A percentile compares a stretch with the other conserved stretches of the same genome.
These are phyloP conservation scores for Aphaenogaster floridana DNA, from an alignment of 1,140 invertebrate genomes.

Conservation along the genomic window DNA sequence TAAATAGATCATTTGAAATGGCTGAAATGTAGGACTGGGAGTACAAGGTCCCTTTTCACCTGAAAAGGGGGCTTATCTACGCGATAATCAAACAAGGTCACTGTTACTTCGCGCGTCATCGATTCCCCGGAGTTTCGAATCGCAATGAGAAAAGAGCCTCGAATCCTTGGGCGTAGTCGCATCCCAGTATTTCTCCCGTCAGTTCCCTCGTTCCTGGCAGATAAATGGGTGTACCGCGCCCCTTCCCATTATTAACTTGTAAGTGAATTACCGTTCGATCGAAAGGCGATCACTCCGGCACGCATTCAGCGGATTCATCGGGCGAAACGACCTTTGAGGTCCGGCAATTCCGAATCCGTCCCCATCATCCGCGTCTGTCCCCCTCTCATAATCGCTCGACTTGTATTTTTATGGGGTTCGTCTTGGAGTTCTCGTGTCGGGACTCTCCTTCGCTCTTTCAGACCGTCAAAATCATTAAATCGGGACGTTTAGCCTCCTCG, in stretches of 20 bases:
- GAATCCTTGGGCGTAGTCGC: conserved; percentile 59
- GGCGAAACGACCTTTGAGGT: conserved; percentile 83
- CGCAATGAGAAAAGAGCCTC: conserved; percentile 51
- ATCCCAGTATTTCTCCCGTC: conserved; percentile 59
- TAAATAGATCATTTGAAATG: background rate
- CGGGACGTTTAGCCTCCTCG: conserved; percentile 18
- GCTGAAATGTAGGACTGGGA: background rate
- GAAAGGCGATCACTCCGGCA: conserved; percentile 81
- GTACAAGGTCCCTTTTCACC: background rate
- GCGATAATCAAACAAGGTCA: conserved; percentile 50
- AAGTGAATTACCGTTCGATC: conserved; percentile 87
- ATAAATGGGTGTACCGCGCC: conserved; percentile 83
- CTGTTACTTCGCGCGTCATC: conserved; percentile 58
- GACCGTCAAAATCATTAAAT: conserved; percentile 46
- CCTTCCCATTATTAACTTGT: conserved; percentile 86
- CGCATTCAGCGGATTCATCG: conserved; percentile 78
- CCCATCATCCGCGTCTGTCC: conserved; percentile 49
- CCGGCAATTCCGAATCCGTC: conserved; percentile 74
- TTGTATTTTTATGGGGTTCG: conserved; percentile 70
- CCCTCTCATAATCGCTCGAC: conserved; percentile 70
- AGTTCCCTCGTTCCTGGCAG: conserved; percentile 72
- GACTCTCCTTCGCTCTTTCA: conserved; percentile 8
- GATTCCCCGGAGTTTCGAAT: conserved; percentile 42
- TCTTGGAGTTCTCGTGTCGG: conserved; percentile 38
- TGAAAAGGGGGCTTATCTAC: conserved; percentile 5